These are phyloP conservation scores for Phalanger gymnotis DNA, from an alignment of 2,797 vertebrate genomes.

Conservation along the genomic window DNA sequence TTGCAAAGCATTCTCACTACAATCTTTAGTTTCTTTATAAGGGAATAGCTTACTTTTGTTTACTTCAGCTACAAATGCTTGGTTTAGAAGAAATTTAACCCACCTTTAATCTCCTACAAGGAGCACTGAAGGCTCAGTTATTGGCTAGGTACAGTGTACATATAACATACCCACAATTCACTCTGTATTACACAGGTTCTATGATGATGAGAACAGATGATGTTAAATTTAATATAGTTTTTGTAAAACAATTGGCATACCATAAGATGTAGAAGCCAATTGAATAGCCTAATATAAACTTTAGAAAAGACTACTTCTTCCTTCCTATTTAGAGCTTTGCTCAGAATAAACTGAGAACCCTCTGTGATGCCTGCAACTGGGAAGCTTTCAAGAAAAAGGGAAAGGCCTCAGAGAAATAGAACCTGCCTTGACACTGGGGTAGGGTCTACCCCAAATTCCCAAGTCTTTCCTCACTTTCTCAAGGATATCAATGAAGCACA, in stretches of 20 bases:
- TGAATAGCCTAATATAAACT: not conserved
- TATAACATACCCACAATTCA: not conserved
- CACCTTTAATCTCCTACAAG: not conserved
- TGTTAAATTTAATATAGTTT: not conserved
- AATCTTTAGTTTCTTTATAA: slow-evolving; percentile 31
- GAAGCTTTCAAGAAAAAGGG: not conserved
- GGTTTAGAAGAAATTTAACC: not conserved
- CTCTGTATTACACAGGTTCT: not conserved
- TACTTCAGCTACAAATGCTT: not conserved
- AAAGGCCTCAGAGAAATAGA: not conserved
- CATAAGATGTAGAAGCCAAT: not conserved
- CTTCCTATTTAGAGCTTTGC: not conserved
- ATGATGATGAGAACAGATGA: not conserved
- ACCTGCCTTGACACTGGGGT: not conserved
- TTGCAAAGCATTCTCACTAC: slow-evolving; percentile 47
- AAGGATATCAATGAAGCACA: not conserved
- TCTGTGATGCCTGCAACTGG: not conserved
- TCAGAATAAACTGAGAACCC: not conserved
- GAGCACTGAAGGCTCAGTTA: not conserved
- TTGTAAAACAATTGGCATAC: not conserved
- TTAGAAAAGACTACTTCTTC: not conserved
- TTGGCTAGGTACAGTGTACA: not conserved
- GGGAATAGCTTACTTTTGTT: slow-evolving; percentile 22
- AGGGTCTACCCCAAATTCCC: not conserved
- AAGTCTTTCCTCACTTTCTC: not conserved